These are phyloP conservation scores for Urocyon cinereoargenteus DNA, from an alignment of 2,797 vertebrate genomes.

Conservation along the genomic window DNA sequence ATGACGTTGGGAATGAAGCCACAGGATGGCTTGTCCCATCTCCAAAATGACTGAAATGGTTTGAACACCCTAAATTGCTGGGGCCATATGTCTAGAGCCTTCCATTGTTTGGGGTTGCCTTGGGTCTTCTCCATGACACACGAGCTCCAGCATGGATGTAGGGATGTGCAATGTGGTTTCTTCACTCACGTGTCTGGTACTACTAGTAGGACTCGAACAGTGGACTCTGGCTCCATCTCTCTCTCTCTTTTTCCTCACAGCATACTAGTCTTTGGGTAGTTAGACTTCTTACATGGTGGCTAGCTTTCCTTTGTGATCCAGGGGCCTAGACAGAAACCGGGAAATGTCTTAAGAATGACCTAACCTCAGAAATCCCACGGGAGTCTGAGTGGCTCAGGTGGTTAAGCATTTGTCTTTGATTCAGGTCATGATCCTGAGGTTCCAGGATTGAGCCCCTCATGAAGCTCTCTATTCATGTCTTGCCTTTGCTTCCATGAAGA, in stretches of 20 bases:
- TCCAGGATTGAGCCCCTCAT: neutral
- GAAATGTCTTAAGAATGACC: neutral
- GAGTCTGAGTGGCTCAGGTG: neutral
- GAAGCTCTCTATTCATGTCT: neutral
- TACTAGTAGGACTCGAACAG: neutral
- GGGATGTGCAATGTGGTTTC: neutral
- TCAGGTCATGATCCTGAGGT: neutral
- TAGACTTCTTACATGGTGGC: neutral
- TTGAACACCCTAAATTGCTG: neutral
- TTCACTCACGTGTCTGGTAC: neutral
- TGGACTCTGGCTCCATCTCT: rapidly evolving
- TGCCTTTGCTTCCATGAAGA: neutral
- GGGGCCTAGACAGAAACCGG: neutral
- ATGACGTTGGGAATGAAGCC: neutral
- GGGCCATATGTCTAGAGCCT: neutral
- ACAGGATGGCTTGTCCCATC: neutral
- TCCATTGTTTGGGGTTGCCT: neutral
- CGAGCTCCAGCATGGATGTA: no score
- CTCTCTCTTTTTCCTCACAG: neutral
- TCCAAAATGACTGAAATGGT: neutral
- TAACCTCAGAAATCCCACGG: neutral
- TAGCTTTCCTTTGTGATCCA: neutral
- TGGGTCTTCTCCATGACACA: neutral
- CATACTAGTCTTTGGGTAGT: no score
- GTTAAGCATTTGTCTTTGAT: neutral